These are phyloP conservation scores for Chaetura pelagica DNA, from an alignment of 2,113 vertebrate genomes.

Conservation along the genomic window DNA sequence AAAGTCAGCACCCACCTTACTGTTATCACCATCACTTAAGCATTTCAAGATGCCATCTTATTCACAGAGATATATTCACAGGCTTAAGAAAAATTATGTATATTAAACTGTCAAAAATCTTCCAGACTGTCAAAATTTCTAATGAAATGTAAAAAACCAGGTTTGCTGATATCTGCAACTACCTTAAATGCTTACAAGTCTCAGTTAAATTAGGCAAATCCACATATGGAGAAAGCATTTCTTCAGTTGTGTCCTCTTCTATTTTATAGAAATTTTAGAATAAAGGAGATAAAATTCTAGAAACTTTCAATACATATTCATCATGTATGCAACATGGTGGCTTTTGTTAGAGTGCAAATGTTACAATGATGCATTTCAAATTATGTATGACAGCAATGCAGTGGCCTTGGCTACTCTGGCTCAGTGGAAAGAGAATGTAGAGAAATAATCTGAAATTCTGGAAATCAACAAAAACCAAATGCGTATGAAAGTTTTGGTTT, in stretches of 20 bases:
- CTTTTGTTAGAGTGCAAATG: conserved; percentile 65
- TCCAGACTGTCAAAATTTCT: neutral
- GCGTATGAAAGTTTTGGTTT: neutral
- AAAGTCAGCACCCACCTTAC: neutral
- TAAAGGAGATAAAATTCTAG: conserved; percentile 38
- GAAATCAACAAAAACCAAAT: neutral
- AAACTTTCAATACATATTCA: conserved; percentile 62
- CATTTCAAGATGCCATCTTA: conserved; percentile 39
- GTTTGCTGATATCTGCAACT: neutral
- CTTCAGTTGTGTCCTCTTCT: conserved; percentile 54
- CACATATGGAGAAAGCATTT: neutral
- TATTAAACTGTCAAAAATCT: conserved; percentile 21
- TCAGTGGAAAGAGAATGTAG: neutral
- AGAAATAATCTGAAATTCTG: conserved; percentile 10
- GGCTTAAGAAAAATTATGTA: neutral
- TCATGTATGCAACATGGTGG: conserved; percentile 46
- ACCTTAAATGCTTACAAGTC: conserved; percentile 6
- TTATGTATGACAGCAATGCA: neutral
- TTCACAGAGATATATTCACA: conserved; percentile 4
- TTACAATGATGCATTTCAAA: conserved; percentile 57
- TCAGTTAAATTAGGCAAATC: conserved; percentile 24
- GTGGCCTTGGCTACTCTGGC: neutral
- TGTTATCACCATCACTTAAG: neutral
- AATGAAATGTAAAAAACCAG: neutral
- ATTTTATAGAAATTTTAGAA: conserved; percentile 60